Evolutionary conservation across 1,140 invertebrate species (phyloP).

Genomic region (Drosophila leontia): DNA sequence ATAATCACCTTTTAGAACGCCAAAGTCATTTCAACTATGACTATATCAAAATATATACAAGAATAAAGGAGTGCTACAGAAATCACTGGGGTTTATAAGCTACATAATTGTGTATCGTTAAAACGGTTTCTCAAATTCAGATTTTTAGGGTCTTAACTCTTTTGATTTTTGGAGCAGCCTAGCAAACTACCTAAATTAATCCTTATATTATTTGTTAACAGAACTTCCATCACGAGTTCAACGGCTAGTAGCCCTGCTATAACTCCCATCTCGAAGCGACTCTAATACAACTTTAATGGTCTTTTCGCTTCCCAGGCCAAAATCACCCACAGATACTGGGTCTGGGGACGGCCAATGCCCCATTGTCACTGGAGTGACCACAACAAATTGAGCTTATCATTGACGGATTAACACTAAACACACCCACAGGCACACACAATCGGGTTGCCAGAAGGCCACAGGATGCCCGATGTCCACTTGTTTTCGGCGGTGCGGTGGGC

Average conservation of each 20-base stretch:
- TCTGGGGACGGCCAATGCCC: slow-evolving; percentile 23
- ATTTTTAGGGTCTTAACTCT: background rate
- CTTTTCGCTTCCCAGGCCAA: slow-evolving; percentile 35
- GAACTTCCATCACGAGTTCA: background rate
- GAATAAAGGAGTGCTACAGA: too few relatives aligned
- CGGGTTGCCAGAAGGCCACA: slow-evolving; percentile 13
- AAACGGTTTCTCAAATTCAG: background rate
- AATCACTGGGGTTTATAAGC: too few relatives aligned
- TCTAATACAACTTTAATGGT: slow-evolving; percentile 75
- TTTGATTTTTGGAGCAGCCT: background rate
- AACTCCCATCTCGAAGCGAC: slow-evolving; percentile 51
- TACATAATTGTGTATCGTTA: too few relatives aligned
- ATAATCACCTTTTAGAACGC: too few relatives aligned
- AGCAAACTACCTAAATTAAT: background rate
- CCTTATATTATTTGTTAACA: background rate
- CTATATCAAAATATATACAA: too few relatives aligned
- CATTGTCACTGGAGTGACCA: slow-evolving; percentile 79
- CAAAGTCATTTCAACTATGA: too few relatives aligned
- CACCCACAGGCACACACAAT: slow-evolving; percentile 46
- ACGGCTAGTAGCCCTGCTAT: too few relatives aligned
- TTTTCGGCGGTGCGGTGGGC: slow-evolving; percentile 31
- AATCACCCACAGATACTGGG: slow-evolving; percentile 54
- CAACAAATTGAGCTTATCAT: slow-evolving; percentile 84
- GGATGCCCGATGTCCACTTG: slow-evolving; percentile 53
- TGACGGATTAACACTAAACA: slow-evolving; percentile 84